Conservation (phyloP, 1,140 invertebrate species). For the Proctacanthus coquilletti region DNA sequence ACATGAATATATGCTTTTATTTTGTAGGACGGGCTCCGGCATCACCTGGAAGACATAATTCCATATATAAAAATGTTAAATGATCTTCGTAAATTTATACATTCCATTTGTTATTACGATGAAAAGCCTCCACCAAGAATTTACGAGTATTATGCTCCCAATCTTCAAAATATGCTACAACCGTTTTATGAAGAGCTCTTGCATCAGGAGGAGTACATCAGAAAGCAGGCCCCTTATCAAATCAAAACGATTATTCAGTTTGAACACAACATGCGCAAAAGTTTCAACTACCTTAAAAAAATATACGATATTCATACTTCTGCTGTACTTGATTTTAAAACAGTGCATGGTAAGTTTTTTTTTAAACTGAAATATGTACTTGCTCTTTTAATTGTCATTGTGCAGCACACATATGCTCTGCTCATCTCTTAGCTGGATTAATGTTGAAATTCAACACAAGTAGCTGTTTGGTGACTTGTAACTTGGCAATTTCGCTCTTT, state of each 20-base stretch:
- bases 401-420: slow-evolving; percentile 12
- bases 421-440: slow-evolving; percentile 12
- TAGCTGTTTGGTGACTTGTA: neutral
- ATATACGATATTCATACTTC: slow-evolving; percentile 7
- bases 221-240: slow-evolving; percentile 5
- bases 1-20: slow-evolving; percentile 1
- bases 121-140: slow-evolving; percentile 4
- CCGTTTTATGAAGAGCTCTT: slow-evolving; percentile 13
- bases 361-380: too few species aligned
- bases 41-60: slow-evolving; percentile 6
- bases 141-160: slow-evolving; percentile 14
- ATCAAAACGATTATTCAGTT: slow-evolving; percentile 10
- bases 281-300: slow-evolving; percentile 9
- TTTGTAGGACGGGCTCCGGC: slow-evolving; percentile 4
- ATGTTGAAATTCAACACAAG: neutral
- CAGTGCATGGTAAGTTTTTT: too few species aligned
- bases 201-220: slow-evolving; percentile 11
- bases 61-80: slow-evolving; percentile 9
- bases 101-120: slow-evolving; percentile 9
- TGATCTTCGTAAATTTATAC: slow-evolving; percentile 13
- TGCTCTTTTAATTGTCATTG: too few species aligned
- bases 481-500: slow-evolving; percentile 12
- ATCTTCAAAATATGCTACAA: slow-evolving; percentile 14
- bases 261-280: slow-evolving; percentile 7
- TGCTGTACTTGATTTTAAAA: slow-evolving; percentile 1